Base-by-base conservation (phyloP, 2,113 vertebrate genomes). In the Oryzias melastigma region DNA sequence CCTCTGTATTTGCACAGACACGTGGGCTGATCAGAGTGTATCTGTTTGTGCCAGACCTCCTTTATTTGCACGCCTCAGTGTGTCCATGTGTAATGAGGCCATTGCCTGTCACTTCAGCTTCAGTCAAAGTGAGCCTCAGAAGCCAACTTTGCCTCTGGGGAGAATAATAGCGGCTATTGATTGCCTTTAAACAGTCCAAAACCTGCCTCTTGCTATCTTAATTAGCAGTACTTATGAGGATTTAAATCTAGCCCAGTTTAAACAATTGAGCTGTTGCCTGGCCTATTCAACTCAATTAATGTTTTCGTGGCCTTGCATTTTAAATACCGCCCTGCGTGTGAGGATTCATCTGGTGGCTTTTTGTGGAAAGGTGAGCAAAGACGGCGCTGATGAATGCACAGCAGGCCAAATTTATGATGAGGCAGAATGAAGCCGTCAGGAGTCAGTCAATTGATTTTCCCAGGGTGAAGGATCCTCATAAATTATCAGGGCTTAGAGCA, bases 201-300 rank as follows among this genome's bases (percentile, higher is more conserved):
- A 85, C 79, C 85, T 90, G 84, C 81, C 79, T 81, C 63, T 54
- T 87, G 62, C 82, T 71, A 68, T 84, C 86, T 84, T 91, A 80
- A 92, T 92, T 91, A 91, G 85, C 77, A 71, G 78, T 86, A 65
- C 78, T 88, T 84, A 87, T 85, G 79, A 88, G 87, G 87, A 84
- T 87, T 88, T 90, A 83, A 87, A 87, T 83, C 73, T 78, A 80
- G 79, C 80, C 40, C 14, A 77, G 84, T 85, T 85, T 87, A 79
- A 88, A 87, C 75, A 84, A 85, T 78, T 71, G 68, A 85, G 81
- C 77, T 73, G 86, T 86, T 73, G 67, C 73, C 66, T 68, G 71
- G 61, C 75, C 78, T 29, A 19, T 66, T 83, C 82, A 78, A 86
- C 82, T 85, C 82, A 76, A 84, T 89, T 82, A 87, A 82, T 79